These are phyloP conservation scores for Trichonephila inaurata DNA, from an alignment of 1,140 invertebrate species.

Conservation along the genomic window DNA sequence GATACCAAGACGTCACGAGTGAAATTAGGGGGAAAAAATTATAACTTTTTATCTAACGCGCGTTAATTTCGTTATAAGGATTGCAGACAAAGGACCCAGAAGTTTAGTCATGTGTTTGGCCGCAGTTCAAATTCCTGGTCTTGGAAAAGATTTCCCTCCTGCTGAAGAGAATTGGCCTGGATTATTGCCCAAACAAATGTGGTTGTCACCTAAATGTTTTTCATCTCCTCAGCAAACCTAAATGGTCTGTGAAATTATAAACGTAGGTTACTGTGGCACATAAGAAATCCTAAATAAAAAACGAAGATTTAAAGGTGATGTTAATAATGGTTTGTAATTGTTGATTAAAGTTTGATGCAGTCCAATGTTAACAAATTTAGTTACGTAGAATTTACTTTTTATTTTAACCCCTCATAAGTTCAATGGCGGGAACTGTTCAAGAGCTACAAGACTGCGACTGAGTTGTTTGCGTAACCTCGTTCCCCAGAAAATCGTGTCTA, in stretches of 20 bases:
- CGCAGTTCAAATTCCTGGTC: background rate
- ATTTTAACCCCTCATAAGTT: no score
- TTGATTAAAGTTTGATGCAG: no score
- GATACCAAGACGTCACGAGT: background rate
- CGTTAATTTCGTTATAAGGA: constrained; percentile 24
- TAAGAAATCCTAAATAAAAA: no score
- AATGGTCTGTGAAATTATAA: background rate
- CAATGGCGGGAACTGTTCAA: no score
- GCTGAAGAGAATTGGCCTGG: background rate
- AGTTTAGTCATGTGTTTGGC: constrained; percentile 26
- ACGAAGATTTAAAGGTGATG: no score
- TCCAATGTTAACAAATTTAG: no score
- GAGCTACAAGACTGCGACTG: no score
- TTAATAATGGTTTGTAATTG: no score
- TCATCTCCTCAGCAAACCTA: background rate
- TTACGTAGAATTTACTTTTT: no score
- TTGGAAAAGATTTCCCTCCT: background rate
- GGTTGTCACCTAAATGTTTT: background rate
- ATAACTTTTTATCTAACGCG: background rate
- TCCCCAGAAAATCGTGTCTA: no score
- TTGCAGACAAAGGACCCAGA: background rate
- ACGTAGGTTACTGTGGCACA: background rate
- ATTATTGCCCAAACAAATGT: background rate
- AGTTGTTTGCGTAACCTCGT: no score
- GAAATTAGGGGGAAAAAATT: background rate